Evolutionary conservation across 2,797 vertebrate genomes (phyloP), one percentile per base, ranked within the genome.

Genomic region (Furcifer pardalis): DNA sequence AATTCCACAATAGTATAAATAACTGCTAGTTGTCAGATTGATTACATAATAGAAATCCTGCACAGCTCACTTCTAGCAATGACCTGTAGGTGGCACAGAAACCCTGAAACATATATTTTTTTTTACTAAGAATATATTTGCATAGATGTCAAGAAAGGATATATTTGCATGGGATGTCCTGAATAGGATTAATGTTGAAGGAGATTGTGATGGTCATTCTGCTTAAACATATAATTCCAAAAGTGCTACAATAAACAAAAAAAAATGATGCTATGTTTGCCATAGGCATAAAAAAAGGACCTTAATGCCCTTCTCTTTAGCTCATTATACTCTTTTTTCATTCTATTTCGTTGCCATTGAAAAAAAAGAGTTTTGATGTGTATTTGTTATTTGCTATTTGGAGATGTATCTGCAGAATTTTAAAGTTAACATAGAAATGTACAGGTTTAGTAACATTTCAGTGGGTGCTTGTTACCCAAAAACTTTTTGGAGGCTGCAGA

Each of bases 11-110:
- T 4, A 46, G 9, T 72, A 32, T 7, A 46, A 78, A 56, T 15
- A 37, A 35, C 17, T 49, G 25, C n/a, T 37, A 78, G 5, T 27
- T 63, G 37, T 62, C 77, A 78, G 25, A 30, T 63, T 78, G 37
- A 62, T 78, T 78, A 75, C 49, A 75, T 69, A 37, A 35, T 66
- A 49, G 23, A 69, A 69, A 25, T 44, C 23, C 23, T 56, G 44
- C 69, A 35, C 66, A 73, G 35, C 71, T 32, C 62, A n/a, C 1
- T 83, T 85, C 81, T 15, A 83, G 37, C 7, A 17, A 84, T 86
- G 85, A 63, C 84, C 87, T 92, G 85, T 82, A 93, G 86, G 75
- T 90, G 90, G 87, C 88, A 93, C 87, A 85, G 87, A 93, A 84
- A 82, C 71, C 74, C 73, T 66, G 79, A 85, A 62, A 49, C 1